phyloP scores from a whole-genome alignment of 2,797 vertebrate species.

The Hippopotamyrus pictus region DNA sequence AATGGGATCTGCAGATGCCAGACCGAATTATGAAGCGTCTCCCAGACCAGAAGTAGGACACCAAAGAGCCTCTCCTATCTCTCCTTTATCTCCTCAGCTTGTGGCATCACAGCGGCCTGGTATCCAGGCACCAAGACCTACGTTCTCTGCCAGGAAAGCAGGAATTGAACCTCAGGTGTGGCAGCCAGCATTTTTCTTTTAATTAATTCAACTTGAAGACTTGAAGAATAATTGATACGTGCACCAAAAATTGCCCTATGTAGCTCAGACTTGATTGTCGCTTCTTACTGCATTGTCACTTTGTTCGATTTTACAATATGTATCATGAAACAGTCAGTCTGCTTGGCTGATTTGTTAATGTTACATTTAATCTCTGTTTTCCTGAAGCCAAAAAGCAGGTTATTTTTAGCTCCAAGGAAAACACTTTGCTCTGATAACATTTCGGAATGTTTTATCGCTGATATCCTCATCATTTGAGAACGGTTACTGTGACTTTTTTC shows the following conservation, averaged over 20 bases:
- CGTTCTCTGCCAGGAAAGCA: constrained; percentile 84
- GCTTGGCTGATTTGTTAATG: not conserved
- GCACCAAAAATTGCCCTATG: not conserved
- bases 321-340: not conserved
- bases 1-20: constrained; percentile 37
- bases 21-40: constrained; percentile 31
- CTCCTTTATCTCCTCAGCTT: constrained; percentile 58
- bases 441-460: constrained; percentile 1
- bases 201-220: constrained; percentile 18
- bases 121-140: constrained; percentile 81
- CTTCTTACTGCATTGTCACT: not conserved
- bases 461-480: constrained; percentile 25
- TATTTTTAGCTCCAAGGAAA: constrained; percentile 30
- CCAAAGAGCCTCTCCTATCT: constrained; percentile 57
- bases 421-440: constrained; percentile 27
- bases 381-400: constrained; percentile 25
- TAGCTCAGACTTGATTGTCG: not conserved
- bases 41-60: constrained; percentile 47
- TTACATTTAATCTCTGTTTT: not conserved
- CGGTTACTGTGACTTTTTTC: not conserved
- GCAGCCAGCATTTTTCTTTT: constrained; percentile 81
- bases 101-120: constrained; percentile 66
- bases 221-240: not conserved
- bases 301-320: constrained; percentile 17
- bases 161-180: constrained; percentile 96